Conservation (phyloP, 2,113 vertebrate genomes). For the Anolis sagrei region DNA sequence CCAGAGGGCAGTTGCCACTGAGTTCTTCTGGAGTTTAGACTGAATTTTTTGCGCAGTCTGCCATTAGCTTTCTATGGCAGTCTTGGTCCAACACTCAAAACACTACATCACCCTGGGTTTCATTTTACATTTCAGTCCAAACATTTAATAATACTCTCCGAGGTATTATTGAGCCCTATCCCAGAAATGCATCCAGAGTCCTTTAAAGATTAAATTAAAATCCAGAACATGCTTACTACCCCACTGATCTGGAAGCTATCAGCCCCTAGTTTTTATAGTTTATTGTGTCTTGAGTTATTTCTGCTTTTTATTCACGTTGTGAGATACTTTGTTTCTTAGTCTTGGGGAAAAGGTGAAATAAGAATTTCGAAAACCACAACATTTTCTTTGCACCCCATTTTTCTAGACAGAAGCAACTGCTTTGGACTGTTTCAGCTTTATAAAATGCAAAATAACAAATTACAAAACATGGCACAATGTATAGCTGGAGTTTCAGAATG, state of each 20-base stretch:
- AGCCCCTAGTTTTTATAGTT: no score
- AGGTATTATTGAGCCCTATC: background rate
- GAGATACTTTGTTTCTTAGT: no score
- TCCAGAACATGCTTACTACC: background rate
- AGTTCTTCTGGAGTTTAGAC: no score
- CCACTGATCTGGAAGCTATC: background rate
- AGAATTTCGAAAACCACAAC: no score
- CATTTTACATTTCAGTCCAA: background rate
- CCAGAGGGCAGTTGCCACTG: no score
- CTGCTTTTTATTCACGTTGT: no score
- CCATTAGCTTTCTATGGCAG: no score
- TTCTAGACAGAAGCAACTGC: background rate
- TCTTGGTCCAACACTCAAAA: no score
- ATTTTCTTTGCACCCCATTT: no score
- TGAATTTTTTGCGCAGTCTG: no score
- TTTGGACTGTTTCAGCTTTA: background rate
- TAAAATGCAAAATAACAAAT: background rate
- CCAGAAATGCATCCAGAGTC: background rate
- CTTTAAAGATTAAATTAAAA: background rate
- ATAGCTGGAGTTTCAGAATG: background rate
- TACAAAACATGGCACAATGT: background rate
- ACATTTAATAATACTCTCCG: background rate
- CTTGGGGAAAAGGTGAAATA: no score
- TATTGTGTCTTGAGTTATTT: no score
- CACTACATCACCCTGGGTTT: background rate